Percentiles rank a stretch among this genome's conserved stretches.
These are phyloP conservation scores for Pygocentrus nattereri DNA, from an alignment of 2,797 vertebrate genomes.

Conservation along the genomic window DNA sequence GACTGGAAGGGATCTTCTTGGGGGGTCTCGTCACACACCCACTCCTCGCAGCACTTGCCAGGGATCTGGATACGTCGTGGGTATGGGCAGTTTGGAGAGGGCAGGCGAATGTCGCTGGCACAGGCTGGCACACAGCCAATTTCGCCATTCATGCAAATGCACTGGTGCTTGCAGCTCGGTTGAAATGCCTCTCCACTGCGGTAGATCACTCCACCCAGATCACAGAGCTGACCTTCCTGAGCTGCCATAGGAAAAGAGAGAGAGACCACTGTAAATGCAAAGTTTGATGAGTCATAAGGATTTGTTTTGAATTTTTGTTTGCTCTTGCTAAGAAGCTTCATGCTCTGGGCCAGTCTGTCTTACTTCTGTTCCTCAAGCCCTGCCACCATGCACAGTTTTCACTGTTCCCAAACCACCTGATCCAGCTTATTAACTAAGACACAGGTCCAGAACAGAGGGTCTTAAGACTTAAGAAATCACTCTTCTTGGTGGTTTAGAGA, in stretches of 20 bases:
- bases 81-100: constrained; percentile 73
- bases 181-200: constrained; percentile 81
- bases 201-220: constrained; percentile 80
- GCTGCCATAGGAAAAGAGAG: constrained; percentile 60
- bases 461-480: neutral
- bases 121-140: constrained; percentile 80
- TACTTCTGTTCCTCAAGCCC: neutral
- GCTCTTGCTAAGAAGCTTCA: too few species aligned
- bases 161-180: constrained; percentile 82
- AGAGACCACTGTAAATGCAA: neutral
- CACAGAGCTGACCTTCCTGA: constrained; percentile 76
- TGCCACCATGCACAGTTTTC: neutral
- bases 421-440: neutral
- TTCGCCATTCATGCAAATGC: constrained; percentile 82
- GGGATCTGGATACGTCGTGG: constrained; percentile 69
- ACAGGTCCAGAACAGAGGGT: neutral
- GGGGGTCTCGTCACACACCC: constrained; percentile 72
- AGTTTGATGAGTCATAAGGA: neutral
- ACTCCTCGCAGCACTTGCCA: constrained; percentile 81
- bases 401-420: neutral
- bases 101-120: constrained; percentile 66
- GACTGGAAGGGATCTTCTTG: constrained; percentile 65
- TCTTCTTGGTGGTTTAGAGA: neutral
- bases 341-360: neutral
- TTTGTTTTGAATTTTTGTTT: neutral